Base-by-base conservation (phyloP, 2,113 vertebrate species). In the Rana temporaria region DNA sequence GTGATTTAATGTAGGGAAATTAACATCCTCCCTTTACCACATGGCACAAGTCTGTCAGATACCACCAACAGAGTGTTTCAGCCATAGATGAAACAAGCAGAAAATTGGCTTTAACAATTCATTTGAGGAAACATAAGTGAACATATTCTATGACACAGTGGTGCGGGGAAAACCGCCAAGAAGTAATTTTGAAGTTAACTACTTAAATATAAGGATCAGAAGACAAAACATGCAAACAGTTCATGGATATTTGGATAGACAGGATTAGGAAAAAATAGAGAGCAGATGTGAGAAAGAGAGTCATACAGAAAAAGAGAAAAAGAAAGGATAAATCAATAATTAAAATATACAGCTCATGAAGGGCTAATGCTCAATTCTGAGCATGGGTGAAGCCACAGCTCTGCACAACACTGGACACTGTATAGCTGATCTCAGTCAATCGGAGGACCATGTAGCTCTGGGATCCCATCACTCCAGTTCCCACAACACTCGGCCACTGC, bases 91-190 rank as follows among this genome's bases (percentile, higher is more conserved):
- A 79, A 60, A 42, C 4, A 86, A 84, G 8, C 14, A 64, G 6
- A 74, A 24, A 2, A 0, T 30, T 72, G 24, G 20, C 55, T 42
- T 76, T 72, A 15, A 69, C 84, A 81, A 62, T 1, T 19, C 38
- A 8, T 6, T 3, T 15, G 30, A 17, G 86, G 63, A 34, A 56
- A 42, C 8, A 74, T 9, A 84, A 18, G 11, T 79, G 16, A 78
- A 80, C 17, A 6, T 11, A 82, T 81, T 84, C 59, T 60, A 6
- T 64, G 75, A 34, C 84, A 84, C 2, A 64, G 26, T 0, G 73
- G 76, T 82, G 42, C 26, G 84, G 82, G 74, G 85, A 77, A 48
- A 52, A 52, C 24, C 1, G 70, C 70, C 70, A 72, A 72, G 24
- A 72, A 72, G 24, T 72, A 15, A 55, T 72, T 72, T 72, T 72